Percentiles rank a stretch among this genome's conserved stretches.
Evolutionary conservation across 2,888 invertebrate species (phyloP).

Genomic region (Amitus sp.): DNA sequence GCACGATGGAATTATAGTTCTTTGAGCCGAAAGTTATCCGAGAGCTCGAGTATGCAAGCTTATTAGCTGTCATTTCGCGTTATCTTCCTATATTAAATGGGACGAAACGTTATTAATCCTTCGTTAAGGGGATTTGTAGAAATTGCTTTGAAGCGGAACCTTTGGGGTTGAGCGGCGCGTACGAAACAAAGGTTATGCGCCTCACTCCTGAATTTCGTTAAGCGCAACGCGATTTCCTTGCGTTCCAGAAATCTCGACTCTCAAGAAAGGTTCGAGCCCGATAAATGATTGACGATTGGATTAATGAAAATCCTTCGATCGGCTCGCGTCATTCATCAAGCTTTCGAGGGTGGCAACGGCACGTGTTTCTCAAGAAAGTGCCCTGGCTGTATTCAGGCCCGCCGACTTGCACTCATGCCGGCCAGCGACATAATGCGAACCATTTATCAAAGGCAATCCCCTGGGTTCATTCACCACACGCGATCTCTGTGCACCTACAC

Average conservation of each 20-base stretch:
- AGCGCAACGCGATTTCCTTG: no score
- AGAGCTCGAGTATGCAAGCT: neutral
- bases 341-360: constrained; percentile 45
- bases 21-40: neutral
- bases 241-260: no score
- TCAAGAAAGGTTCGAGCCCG: no score
- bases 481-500: constrained; percentile 27
- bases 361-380: constrained; percentile 46
- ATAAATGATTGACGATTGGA: constrained; percentile 25
- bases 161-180: constrained; percentile 25
- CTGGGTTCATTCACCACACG: constrained; percentile 43
- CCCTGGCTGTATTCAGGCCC: constrained; percentile 48
- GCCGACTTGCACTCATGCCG: constrained; percentile 27
- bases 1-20: neutral
- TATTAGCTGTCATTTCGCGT: neutral
- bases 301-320: constrained; percentile 1
- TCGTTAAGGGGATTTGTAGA: constrained; percentile 25
- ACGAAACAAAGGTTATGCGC: constrained; percentile 24
- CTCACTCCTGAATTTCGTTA: no score
- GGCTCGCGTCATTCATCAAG: constrained; percentile 29
- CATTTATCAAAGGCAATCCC: constrained; percentile 49
- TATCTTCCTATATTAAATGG: neutral
- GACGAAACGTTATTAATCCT: constrained; percentile 14
- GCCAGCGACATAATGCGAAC: constrained; percentile 43
- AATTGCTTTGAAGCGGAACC: constrained; percentile 31